These are phyloP conservation scores for Neodiprion fabricii DNA, from an alignment of 1,140 invertebrate genomes.

Conservation along the genomic window DNA sequence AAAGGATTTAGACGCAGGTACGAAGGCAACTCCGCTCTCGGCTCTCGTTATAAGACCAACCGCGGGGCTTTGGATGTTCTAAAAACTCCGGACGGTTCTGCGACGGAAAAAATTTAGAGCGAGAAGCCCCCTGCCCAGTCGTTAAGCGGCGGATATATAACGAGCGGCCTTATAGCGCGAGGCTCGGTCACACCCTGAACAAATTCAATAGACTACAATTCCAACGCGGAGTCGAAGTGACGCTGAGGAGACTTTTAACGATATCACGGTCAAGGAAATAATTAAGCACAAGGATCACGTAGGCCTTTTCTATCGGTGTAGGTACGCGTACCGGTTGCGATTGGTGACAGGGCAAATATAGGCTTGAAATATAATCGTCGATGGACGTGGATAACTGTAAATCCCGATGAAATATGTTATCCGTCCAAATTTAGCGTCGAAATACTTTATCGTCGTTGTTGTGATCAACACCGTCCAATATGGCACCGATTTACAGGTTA, in stretches of 20 bases:
- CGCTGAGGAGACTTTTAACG: background rate
- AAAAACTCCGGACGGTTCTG: background rate
- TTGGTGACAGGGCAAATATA: background rate
- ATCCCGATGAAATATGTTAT: no score
- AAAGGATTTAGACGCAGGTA: no score
- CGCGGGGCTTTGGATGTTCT: no score
- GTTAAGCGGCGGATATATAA: no score
- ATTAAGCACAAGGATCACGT: background rate
- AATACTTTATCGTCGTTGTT: no score
- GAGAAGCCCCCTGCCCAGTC: no score
- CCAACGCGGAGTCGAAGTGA: background rate
- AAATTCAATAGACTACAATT: background rate
- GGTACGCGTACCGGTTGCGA: constrained; percentile 1
- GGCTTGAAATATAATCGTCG: no score
- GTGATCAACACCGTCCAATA: no score
- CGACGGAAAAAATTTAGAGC: no score
- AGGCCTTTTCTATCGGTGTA: background rate
- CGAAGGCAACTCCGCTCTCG: background rate
- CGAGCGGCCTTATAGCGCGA: background rate
- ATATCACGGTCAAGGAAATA: background rate
- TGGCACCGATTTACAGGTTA: no score
- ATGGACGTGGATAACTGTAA: no score
- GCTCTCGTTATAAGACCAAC: background rate
- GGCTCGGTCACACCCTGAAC: background rate
- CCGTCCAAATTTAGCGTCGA: no score